Conservation (phyloP, 2,888 invertebrate species). For the Chloroclysta siterata region DNA sequence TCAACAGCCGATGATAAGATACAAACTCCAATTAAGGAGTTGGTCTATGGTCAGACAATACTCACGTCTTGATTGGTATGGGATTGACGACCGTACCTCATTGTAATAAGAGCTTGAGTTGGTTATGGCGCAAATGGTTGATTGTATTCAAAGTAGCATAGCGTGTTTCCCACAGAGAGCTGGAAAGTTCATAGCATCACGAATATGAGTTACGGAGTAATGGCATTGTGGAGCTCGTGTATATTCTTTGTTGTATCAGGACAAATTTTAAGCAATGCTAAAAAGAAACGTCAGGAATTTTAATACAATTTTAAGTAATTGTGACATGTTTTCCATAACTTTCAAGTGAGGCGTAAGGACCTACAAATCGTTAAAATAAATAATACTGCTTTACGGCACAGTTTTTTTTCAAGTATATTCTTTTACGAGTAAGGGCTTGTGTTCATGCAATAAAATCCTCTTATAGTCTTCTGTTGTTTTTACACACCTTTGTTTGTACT, state of each 20-base stretch:
- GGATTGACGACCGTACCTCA: slow-evolving; percentile 7
- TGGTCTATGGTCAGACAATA: slow-evolving; percentile 3
- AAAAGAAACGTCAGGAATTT: no score
- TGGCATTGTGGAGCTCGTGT: neutral
- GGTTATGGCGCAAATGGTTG: neutral
- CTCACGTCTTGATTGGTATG: neutral
- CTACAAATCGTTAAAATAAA: no score
- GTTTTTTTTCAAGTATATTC: no score
- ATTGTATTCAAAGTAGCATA: neutral
- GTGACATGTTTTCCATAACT: no score
- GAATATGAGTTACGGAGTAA: neutral
- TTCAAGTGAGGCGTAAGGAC: no score
- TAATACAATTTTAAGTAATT: no score
- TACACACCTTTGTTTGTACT: slow-evolving; percentile 1
- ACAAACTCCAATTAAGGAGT: slow-evolving; percentile 13
- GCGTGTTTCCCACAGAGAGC: slow-evolving; percentile 6
- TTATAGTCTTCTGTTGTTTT: neutral
- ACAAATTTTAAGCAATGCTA: no score
- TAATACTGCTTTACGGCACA: no score
- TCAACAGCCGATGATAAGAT: slow-evolving; percentile 16
- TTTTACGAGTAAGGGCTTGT: no score
- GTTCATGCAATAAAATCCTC: neutral
- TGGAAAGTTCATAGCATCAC: slow-evolving; percentile 2
- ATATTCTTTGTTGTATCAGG: neutral
- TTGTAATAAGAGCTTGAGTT: neutral